Percentiles rank a stretch among this genome's conserved stretches.
Conservation (phyloP, 2,113 vertebrate species). For the Struthidea cinerea region DNA sequence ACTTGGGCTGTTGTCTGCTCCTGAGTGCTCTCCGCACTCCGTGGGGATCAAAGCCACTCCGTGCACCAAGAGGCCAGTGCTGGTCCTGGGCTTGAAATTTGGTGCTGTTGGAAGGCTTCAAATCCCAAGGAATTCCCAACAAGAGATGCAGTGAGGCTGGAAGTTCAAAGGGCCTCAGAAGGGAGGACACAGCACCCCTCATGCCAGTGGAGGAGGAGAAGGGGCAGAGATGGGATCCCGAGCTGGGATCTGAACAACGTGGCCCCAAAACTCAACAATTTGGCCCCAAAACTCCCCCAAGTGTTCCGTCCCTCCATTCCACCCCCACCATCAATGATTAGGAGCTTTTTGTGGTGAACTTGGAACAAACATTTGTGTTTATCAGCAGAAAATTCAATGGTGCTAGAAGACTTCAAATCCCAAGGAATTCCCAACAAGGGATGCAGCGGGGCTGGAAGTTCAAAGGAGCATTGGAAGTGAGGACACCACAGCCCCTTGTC, state of each 20-base stretch:
- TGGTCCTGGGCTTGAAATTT: background rate
- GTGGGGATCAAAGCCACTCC: background rate
- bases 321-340: background rate
- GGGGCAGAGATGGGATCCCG: background rate
- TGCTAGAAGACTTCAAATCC: no score
- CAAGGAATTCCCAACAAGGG: no score
- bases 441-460: no score
- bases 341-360: background rate
- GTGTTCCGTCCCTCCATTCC: background rate
- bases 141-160: rapidly evolving
- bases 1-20: background rate
- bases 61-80: rapidly evolving
- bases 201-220: rapidly evolving
- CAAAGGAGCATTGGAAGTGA: no score
- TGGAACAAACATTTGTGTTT: background rate
- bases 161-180: rapidly evolving
- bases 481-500: no score
- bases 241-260: background rate
- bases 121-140: background rate
- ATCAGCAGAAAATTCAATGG: background rate
- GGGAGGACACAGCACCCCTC: background rate
- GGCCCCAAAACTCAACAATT: background rate
- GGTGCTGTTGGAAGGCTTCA: rapidly evolving
- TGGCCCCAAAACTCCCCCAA: background rate
- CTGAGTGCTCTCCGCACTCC: rapidly evolving